These are phyloP conservation scores for Gopherus evgoodei DNA, from an alignment of 2,113 vertebrate genomes.

Conservation along the genomic window DNA sequence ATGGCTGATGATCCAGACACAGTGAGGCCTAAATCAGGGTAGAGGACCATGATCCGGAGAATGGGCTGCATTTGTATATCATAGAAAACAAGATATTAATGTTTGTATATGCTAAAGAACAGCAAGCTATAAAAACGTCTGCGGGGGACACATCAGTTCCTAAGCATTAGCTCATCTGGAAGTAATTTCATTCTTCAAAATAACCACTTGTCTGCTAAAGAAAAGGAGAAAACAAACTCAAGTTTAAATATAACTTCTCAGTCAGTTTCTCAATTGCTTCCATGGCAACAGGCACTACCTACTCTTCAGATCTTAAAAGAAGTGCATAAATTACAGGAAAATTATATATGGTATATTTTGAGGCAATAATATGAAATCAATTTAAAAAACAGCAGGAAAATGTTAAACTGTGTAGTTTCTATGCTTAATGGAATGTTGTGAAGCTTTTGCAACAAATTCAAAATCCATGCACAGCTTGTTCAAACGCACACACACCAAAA, in stretches of 20 bases:
- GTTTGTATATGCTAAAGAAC: rapidly evolving
- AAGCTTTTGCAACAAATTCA: not conserved
- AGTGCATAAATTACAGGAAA: not conserved
- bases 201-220: not conserved
- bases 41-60: not conserved
- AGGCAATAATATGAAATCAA: not conserved
- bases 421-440: not conserved
- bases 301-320: not conserved
- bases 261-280: not conserved
- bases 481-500: not conserved
- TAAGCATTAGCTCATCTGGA: not conserved
- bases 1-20: not conserved
- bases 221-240: not conserved
- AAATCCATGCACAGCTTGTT: not conserved
- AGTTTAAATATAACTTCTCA: not conserved
- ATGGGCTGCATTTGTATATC: not conserved
- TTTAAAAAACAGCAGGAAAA: not conserved
- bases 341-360: not conserved
- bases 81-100: not conserved
- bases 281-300: not conserved
- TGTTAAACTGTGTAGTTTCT: not conserved
- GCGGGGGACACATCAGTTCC: not conserved
- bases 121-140: not conserved
- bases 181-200: not conserved
- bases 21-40: not conserved